Evolutionary conservation across 2,113 vertebrate species (phyloP), one percentile per base, ranked within the genome.

Genomic region (Lampris megalopsis): DNA sequence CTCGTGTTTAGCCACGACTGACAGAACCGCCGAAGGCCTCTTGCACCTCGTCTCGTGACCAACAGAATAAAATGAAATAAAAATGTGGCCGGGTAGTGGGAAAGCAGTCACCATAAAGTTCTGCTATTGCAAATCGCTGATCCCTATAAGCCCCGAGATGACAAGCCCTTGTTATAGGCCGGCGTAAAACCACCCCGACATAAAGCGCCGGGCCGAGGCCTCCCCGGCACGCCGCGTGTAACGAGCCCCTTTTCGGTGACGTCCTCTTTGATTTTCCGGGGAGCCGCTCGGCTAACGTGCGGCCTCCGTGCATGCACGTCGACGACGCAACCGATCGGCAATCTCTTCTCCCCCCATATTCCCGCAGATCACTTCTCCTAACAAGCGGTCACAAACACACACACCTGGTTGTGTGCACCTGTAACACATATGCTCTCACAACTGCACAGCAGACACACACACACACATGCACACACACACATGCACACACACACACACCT

Each of bases 131-230:
- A n/a, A 24, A 1, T 70, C 47, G 70, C 66, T 53, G 24, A 54
- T 66, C n/a, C 53, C 57, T 3, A 50, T 1, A 1, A 70, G 65
- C 70, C 81, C 67, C 62, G 49, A 77, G 48, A 35, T 47, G 71
- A 58, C 50, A 71, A 48, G 67, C 83, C 53, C 43, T 84, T 70
- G 45, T 86, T 83, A 71, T 61, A 76, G 81, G 75, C 88, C 82
- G 79, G 65, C 35, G 63, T 71, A 77, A 80, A 43, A 73, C 70
- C 48, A 54, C 53, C 13, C 61, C 75, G 75, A 81, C 72, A 78
- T 83, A 47, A 24, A 24, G 24, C 71, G 81, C 76, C 42, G 45
- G 52, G n/a, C 60, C 48, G 64, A 56, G 49, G 66, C 78, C 79
- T 82, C 59, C 61, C 40, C 59, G 43, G n/a, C 59, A 65, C 41